Evolutionary conservation across 2,888 invertebrate species (phyloP), one percentile per base, ranked within the genome.

Genomic region (Caradrina clavipalpis): DNA sequence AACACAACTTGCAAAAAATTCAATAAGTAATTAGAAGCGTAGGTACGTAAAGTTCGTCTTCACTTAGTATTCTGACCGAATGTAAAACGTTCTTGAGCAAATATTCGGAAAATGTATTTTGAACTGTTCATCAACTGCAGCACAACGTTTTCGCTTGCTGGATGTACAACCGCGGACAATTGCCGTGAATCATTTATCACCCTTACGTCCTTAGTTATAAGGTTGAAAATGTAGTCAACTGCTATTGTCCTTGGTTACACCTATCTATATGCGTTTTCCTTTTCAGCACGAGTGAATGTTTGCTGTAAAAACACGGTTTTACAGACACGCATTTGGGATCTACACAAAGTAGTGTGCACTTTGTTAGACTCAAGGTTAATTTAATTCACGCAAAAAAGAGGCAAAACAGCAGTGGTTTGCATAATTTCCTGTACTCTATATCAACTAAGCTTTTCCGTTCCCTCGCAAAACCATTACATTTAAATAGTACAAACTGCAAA

Each of bases 401-500:
- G 13, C 17, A 70, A 39, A 13, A 15, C 15, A 17, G 53, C 26
- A 47, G 49, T 26, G 1, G 26, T n/a, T 42, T 72, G 53, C 42
- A 53, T 31, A 49, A 58, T 58, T 58, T 72, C 53, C 53, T 42
- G 53, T 2, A n/a, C 5, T 35, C 6, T 42, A 54, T 64, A 64
- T 56, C 35, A 57, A 55, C 51, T 22, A 2, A 45, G 21, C 42
- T 35, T 59, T 50, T 53, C 60, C 26, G 15, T 26, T 50, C 3
- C 35, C 55, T 67, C 31, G 35, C n/a, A 53, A 67, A 57, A 39
- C 56, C 22, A 73, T 73, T 67, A 31, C 26, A 54, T 64, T 53
- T 21, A 63, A 73, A 58, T 60, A 71, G 55, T 63, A 73, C 67
- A 56, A 67, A 58, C 57, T 60, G 53, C 45, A 61, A 76, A 54